Conservation (phyloP, 2,113 vertebrate species). For the Sceloporus undulatus region DNA sequence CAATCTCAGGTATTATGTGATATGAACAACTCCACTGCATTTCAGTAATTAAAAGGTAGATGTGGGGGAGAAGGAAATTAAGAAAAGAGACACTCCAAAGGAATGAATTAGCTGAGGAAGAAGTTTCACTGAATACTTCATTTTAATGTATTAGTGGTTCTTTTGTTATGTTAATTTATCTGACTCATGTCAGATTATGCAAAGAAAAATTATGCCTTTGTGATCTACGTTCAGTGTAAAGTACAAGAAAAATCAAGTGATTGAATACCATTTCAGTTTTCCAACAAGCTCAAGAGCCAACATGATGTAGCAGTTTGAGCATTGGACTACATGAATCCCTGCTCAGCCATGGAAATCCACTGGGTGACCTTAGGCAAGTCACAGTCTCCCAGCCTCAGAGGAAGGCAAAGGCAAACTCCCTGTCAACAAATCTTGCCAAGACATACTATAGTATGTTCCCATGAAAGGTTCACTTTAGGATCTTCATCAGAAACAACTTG, state of each 20-base stretch:
- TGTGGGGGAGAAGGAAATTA: slow-evolving; percentile 30
- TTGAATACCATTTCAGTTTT: neutral
- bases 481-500: too few relatives aligned
- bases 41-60: slow-evolving; percentile 47
- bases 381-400: too few relatives aligned
- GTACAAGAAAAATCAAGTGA: rapidly evolving
- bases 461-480: too few relatives aligned
- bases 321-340: too few relatives aligned
- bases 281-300: neutral
- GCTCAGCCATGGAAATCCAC: too few relatives aligned
- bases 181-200: neutral
- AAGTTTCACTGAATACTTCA: slow-evolving; percentile 18
- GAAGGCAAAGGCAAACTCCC: too few relatives aligned
- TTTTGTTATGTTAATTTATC: slow-evolving; percentile 1
- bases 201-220: rapidly evolving
- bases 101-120: neutral
- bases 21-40: slow-evolving; percentile 4
- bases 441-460: too few relatives aligned
- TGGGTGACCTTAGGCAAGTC: too few relatives aligned
- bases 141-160: neutral
- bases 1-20: slow-evolving; percentile 39
- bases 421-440: too few relatives aligned
- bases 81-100: slow-evolving; percentile 20
- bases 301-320: too few relatives aligned
- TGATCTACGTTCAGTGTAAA: neutral